Conservation (phyloP, 2,888 invertebrate genomes). For the Hemicrepidius hirtus region DNA sequence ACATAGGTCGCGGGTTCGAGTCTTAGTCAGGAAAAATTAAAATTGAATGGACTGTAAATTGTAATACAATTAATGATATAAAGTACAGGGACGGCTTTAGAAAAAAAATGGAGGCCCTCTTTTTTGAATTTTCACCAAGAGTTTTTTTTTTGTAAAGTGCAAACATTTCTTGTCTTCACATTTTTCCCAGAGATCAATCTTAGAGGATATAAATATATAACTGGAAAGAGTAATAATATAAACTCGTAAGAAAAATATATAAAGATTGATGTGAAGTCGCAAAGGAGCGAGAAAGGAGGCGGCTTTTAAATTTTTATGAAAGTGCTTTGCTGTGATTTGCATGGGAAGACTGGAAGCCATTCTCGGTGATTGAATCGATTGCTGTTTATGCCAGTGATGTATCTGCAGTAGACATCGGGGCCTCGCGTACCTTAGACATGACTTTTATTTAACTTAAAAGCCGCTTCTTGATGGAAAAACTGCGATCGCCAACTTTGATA, state of each 20-base stretch:
- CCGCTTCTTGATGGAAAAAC: slow-evolving; percentile 35
- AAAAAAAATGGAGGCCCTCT: no score
- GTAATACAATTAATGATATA: no score
- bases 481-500: slow-evolving; percentile 39
- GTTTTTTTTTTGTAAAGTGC: no score
- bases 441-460: slow-evolving; percentile 46
- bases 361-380: slow-evolving; percentile 47
- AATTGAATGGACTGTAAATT: no score
- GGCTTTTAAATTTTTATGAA: slow-evolving; percentile 38
- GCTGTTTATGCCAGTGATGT: slow-evolving; percentile 45
- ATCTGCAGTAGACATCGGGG: slow-evolving; percentile 44
- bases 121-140: no score
- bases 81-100: no score
- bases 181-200: slow-evolving; percentile 15
- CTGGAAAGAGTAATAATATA: slow-evolving; percentile 19
- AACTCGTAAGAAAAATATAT: slow-evolving; percentile 25
- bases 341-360: slow-evolving; percentile 53
- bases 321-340: slow-evolving; percentile 55
- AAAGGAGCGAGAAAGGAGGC: slow-evolving; percentile 10
- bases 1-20: no score
- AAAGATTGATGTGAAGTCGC: slow-evolving; percentile 27
- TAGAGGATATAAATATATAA: background rate
- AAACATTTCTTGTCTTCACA: background rate
- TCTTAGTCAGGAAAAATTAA: no score
- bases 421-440: slow-evolving; percentile 29